These are phyloP conservation scores for Gymnoscelis rufifasciata DNA, from an alignment of 2,888 invertebrate species.

Conservation along the genomic window DNA sequence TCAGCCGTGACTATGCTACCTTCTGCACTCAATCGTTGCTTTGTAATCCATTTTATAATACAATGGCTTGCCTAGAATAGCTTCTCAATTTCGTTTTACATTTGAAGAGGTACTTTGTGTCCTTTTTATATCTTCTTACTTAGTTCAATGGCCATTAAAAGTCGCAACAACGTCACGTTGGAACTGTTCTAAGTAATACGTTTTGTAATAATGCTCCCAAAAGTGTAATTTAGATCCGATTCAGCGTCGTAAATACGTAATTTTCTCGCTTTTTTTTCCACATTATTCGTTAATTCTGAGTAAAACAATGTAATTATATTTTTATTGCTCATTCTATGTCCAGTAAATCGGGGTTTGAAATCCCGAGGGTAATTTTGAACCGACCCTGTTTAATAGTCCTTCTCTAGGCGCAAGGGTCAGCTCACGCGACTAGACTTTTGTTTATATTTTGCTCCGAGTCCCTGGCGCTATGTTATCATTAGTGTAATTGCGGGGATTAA, in stretches of 20 bases:
- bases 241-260: constrained; percentile 49
- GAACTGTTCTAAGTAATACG: constrained; percentile 44
- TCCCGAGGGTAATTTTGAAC: constrained; percentile 64
- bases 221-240: constrained; percentile 48
- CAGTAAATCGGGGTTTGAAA: constrained; percentile 67
- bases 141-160: constrained; percentile 21
- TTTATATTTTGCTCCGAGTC: constrained; percentile 51
- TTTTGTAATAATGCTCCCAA: constrained; percentile 47
- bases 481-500: constrained; percentile 54
- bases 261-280: constrained; percentile 49
- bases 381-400: constrained; percentile 68
- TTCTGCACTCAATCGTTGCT: constrained; percentile 10
- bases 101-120: constrained; percentile 2
- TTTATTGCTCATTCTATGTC: constrained; percentile 72
- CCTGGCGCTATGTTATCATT: constrained; percentile 58
- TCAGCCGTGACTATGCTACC: constrained; percentile 9
- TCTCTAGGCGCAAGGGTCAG: constrained; percentile 53
- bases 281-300: constrained; percentile 56
- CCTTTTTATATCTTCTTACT: constrained; percentile 2
- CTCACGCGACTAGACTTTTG: constrained; percentile 50
- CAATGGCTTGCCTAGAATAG: constrained; percentile 4
- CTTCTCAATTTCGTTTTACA: constrained; percentile 6
- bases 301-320: constrained; percentile 72
- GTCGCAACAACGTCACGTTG: constrained; percentile 35
- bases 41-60: constrained; percentile 9